Percentiles rank a stretch among this genome's conserved stretches.
Conservation (phyloP, 2,888 invertebrate species). For the Tenthredo mesomela region DNA sequence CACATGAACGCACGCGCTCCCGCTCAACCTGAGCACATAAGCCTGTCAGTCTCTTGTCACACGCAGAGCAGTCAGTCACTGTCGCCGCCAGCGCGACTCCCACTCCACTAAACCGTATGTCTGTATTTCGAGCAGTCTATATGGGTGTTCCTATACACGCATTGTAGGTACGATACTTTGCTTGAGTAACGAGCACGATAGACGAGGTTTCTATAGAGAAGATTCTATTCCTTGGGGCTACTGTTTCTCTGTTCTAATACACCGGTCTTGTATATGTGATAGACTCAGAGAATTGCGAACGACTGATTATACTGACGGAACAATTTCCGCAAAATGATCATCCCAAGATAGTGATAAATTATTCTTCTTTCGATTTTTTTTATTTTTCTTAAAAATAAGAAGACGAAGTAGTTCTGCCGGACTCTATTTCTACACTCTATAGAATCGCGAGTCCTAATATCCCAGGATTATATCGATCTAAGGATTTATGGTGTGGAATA, state of each 20-base stretch:
- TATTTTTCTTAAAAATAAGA: constrained; percentile 54
- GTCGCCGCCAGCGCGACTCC: constrained; percentile 69
- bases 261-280: neutral
- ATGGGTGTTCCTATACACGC: neutral
- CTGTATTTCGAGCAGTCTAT: neutral
- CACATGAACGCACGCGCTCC: constrained; percentile 7
- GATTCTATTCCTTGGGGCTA: neutral
- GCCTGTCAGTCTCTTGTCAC: constrained; percentile 78
- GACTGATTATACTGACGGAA: neutral
- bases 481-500: constrained; percentile 56
- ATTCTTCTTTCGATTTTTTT: neutral
- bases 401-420: constrained; percentile 48
- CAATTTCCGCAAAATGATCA: neutral
- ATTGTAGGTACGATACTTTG: neutral
- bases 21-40: constrained; percentile 70
- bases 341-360: neutral
- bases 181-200: neutral
- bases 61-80: constrained; percentile 77
- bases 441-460: constrained; percentile 26
- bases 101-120: constrained; percentile 30
- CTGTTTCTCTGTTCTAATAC: neutral
- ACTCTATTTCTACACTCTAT: constrained; percentile 29
- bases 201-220: neutral
- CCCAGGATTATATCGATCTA: constrained; percentile 54
- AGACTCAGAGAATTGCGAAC: neutral